Percentiles rank a stretch among this genome's conserved stretches.
Evolutionary conservation across 2,888 invertebrate species (phyloP).

Genomic region (Antitype chi): DNA sequence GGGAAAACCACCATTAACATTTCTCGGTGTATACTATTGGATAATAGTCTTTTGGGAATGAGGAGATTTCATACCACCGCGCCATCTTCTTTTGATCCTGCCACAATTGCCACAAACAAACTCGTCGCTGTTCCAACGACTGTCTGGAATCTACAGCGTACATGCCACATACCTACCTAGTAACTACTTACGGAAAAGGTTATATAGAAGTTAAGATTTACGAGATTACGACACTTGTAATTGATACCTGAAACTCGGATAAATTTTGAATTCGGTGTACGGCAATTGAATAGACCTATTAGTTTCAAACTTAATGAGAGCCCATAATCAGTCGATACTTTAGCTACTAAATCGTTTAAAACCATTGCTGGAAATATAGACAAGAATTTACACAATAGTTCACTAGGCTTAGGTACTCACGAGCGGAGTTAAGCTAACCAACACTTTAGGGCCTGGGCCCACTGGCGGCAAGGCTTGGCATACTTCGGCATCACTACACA

Average conservation of each 20-base stretch:
- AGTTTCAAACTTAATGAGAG: background rate
- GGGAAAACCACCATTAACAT: too few relatives aligned
- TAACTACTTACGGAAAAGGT: background rate
- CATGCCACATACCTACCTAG: background rate
- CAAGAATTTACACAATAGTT: conserved; percentile 39
- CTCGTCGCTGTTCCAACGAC: background rate
- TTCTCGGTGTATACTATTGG: too few relatives aligned
- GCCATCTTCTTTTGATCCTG: background rate
- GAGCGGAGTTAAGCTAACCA: conserved; percentile 1
- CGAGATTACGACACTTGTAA: background rate
- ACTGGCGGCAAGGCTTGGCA: too few relatives aligned
- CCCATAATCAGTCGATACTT: conserved; percentile 7
- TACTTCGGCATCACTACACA: too few relatives aligned
- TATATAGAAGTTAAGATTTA: background rate
- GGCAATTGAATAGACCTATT: conserved; percentile 17
- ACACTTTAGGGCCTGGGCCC: background rate
- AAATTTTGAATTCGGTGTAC: background rate
- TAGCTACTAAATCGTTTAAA: background rate
- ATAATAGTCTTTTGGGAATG: background rate
- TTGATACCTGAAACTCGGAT: background rate
- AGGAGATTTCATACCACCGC: background rate
- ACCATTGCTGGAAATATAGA: background rate
- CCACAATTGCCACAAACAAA: background rate
- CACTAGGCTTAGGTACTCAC: conserved; percentile 23
- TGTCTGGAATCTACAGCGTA: too few relatives aligned